Base-by-base conservation (phyloP, 2,888 invertebrate genomes). In the Oscheius sp. region DNA sequence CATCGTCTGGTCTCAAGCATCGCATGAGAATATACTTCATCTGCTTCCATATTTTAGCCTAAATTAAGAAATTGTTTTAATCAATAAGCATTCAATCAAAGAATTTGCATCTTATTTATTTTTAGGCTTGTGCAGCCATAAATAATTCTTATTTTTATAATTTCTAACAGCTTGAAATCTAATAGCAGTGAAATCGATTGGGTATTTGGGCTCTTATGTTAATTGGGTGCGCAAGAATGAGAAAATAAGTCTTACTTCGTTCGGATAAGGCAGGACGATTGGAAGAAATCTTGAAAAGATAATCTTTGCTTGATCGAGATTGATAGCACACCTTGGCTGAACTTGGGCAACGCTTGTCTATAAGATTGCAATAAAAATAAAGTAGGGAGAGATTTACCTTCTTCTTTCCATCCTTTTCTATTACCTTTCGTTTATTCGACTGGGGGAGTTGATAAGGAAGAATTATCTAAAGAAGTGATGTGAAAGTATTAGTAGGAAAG, bases 31-130 rank as follows among this genome's bases (percentile, higher is more conserved):
- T 63, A 37, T 69, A 76, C 55, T 66, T 70, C 8, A 69, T 71
- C 17, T 72, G 74, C 25, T 74, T 74, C 76, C 76, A 76, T 8
- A 74, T 15, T 34, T 74, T 71, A 1, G 71, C 33, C 70, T 72
- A 52, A 17, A 71, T 69, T 53, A 5, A n/a, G n/a, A n/a, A n/a
- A n/a, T n/a, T n/a, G 34, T 55, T 55, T 23, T 10, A 12, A 8
- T n/a, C n/a, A n/a, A n/a, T n/a, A n/a, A n/a, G n/a, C n/a, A n/a
- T n/a, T n/a, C n/a, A n/a, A n/a, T n/a, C n/a, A n/a, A n/a, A n/a
- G n/a, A n/a, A n/a, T n/a, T n/a, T n/a, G n/a, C n/a, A n/a, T n/a
- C n/a, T n/a, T n/a, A n/a, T n/a, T n/a, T n/a, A n/a, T n/a, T n/a
- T n/a, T n/a, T n/a, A n/a, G n/a, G n/a, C n/a, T n/a, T n/a, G n/a